A percentile compares a stretch with the other conserved stretches of the same genome.
These are phyloP conservation scores for Marcusenius ussheri DNA, from an alignment of 2,113 vertebrate genomes.

Conservation along the genomic window DNA sequence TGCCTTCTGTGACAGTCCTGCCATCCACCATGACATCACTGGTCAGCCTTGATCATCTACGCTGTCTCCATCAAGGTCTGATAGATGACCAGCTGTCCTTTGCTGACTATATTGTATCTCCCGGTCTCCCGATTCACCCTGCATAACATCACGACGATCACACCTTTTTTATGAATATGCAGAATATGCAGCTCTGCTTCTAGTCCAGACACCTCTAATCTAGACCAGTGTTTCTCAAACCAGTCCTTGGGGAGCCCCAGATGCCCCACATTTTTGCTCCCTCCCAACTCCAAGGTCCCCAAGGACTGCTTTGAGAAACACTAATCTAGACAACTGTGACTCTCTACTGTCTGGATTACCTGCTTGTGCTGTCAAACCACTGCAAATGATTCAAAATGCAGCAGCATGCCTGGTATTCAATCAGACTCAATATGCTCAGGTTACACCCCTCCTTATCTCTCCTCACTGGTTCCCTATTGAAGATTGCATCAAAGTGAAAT, in stretches of 20 bases:
- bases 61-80: not conserved
- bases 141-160: not conserved
- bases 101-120: not conserved
- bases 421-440: not conserved
- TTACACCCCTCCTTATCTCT: not conserved
- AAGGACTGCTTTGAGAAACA: not conserved
- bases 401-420: not conserved
- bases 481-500: not conserved
- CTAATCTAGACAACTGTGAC: not conserved
- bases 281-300: not conserved
- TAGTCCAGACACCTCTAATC: not conserved
- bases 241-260: not conserved
- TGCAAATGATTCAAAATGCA: not conserved
- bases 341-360: not conserved
- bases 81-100: not conserved
- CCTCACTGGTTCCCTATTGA: not conserved
- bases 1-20: not conserved
- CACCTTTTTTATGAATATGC: not conserved
- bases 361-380: not conserved
- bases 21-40: not conserved
- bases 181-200: not conserved
- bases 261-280: not conserved
- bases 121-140: not conserved
- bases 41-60: not conserved
- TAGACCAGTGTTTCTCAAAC: not conserved